These are phyloP conservation scores for Ailuropoda melanoleuca DNA, from an alignment of 2,113 vertebrate genomes.

Conservation along the genomic window DNA sequence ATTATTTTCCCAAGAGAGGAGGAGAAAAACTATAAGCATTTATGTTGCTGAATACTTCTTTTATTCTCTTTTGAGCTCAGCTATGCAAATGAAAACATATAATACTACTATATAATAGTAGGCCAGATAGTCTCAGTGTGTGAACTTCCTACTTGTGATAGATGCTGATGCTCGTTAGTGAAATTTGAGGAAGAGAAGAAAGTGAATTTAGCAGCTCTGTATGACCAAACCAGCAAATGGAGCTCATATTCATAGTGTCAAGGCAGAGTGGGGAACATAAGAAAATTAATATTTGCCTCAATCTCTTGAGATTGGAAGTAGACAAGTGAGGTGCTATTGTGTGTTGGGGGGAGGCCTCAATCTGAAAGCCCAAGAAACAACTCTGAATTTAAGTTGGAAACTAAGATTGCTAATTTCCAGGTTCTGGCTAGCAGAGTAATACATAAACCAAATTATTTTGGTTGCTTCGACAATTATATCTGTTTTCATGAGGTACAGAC, in stretches of 20 bases:
- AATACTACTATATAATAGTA: not conserved
- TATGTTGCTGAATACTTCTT: not conserved
- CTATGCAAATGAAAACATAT: not conserved
- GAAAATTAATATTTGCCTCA: not conserved
- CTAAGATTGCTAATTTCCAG: not conserved
- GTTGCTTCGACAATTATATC: not conserved
- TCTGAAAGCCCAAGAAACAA: not conserved
- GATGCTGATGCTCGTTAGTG: not conserved
- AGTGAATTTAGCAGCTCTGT: not conserved
- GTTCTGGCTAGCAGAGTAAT: too few species aligned
- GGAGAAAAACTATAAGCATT: not conserved
- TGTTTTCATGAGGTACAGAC: too few species aligned
- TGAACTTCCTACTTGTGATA: not conserved
- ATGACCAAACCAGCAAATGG: not conserved
- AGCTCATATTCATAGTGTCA: not conserved
- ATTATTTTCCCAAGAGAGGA: not conserved
- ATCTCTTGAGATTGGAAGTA: not conserved
- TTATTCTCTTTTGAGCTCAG: not conserved
- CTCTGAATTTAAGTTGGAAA: not conserved
- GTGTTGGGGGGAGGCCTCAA: not conserved
- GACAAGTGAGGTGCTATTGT: not conserved
- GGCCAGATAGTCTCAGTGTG: not conserved
- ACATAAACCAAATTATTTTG: not conserved
- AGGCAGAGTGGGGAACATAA: not conserved
- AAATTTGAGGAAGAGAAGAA: not conserved